Evolutionary conservation across 2,888 invertebrate species (phyloP).

Genomic region (Lycaena phlaeas): DNA sequence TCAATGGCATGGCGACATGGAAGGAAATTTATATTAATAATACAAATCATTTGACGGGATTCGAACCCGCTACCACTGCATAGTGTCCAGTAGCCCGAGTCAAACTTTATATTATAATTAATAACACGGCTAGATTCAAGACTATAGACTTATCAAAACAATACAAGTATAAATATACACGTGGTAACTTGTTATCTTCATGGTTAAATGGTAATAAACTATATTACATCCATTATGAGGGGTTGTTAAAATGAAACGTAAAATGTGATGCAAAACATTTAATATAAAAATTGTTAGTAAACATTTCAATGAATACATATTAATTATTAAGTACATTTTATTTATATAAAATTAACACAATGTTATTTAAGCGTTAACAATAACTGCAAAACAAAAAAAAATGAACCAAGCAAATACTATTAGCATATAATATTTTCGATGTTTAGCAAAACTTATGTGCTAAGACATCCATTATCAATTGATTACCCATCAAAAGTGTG

Average conservation of each 20-base stretch:
- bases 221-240: too few relatives aligned
- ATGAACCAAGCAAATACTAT: not conserved
- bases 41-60: too few relatives aligned
- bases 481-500: slow-evolving; percentile 49
- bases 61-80: too few relatives aligned
- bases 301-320: not conserved
- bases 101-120: too few relatives aligned
- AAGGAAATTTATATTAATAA: too few relatives aligned
- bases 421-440: not conserved
- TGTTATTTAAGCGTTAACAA: not conserved
- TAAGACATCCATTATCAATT: slow-evolving; percentile 62
- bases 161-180: too few relatives aligned
- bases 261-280: slow-evolving; percentile 1
- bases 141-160: too few relatives aligned
- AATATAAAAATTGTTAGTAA: slow-evolving; percentile 9
- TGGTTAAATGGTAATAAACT: too few relatives aligned
- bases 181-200: too few relatives aligned
- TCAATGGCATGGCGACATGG: too few relatives aligned
- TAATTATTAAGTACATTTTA: slow-evolving; percentile 7
- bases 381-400: not conserved
- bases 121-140: too few relatives aligned
- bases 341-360: not conserved
- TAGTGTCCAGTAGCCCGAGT: too few relatives aligned
- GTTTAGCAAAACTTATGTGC: slow-evolving; percentile 39
- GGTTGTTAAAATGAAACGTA: slow-evolving; percentile 4